Evolutionary conservation across 2,113 vertebrate genomes (phyloP), one percentile per base, ranked within the genome.

Genomic region (Strix uralensis): DNA sequence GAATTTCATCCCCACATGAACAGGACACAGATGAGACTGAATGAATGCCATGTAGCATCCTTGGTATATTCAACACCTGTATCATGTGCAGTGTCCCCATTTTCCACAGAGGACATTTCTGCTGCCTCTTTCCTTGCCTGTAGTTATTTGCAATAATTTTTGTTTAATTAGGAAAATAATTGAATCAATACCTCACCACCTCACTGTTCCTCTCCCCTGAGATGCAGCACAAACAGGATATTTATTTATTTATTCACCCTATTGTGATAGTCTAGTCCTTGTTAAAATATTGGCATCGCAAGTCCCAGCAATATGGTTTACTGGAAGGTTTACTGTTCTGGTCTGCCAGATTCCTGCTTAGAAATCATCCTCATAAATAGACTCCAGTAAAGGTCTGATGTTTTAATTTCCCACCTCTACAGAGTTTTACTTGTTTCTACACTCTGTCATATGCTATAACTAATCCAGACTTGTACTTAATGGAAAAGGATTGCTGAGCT

Each of bases 141-240:
- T 44, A 59, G 51, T 74, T 86, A 86, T 44, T 61, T 29, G 44
- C n/a, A 70, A 36, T 87, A 75, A n/a, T 75, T 97, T 92, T 52
- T 83, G 32, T 88, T 95, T 91, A 96, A 96, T 95, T 93, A 93
- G 69, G 47, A 88, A 94, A 94, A 81, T 65, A 91, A 94, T 36
- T 75, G 62, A 89, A 87, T 92, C 77, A 32, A 91, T 85, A 94
- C 26, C 58, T 94, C 91, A 87, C 34, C 32, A 83, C 65, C 40
- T 91, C 88, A 42, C 27, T 75, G 80, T 40, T 91, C 14, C 40
- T 73, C 78, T 92, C 55, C 8, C 47, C 47, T 9, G 30, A 79
- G 90, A 90, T 10, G 11, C 77, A 74, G 51, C 55, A 55, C 38
- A 78, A 88, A 77, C 13, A 21, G 57, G 52, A 40, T 81, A 55